Evolutionary conservation across 2,113 vertebrate species (phyloP).

Genomic region (Lampris incognitus): DNA sequence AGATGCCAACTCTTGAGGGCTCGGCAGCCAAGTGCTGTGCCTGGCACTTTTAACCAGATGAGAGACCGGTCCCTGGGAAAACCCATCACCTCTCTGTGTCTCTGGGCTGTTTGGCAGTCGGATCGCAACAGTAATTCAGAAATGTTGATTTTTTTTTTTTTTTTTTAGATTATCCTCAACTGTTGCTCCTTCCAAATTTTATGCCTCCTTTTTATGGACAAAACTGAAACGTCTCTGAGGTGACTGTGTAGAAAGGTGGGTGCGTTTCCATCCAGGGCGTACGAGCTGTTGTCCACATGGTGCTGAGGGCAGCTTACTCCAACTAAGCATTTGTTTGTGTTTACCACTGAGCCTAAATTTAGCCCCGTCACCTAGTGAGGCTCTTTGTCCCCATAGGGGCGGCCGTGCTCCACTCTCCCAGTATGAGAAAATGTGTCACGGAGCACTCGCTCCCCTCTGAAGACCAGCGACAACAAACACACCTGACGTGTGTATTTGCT

Average conservation of each 20-base stretch:
- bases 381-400: not conserved
- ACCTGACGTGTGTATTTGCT: no score
- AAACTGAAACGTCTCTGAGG: not conserved
- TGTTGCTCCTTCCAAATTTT: not conserved
- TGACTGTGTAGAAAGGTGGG: not conserved
- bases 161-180: not conserved
- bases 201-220: no score
- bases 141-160: not conserved
- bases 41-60: conserved; percentile 22
- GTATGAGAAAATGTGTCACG: no score
- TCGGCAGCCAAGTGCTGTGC: conserved; percentile 30
- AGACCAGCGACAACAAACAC: no score
- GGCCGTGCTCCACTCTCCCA: not conserved
- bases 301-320: not conserved
- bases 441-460: no score
- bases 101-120: conserved; percentile 21
- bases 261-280: not conserved
- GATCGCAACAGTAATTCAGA: not conserved
- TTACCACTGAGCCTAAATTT: conserved; percentile 12
- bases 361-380: not conserved
- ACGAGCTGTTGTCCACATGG: not conserved
- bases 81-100: conserved; percentile 12
- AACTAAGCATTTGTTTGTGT: conserved; percentile 5
- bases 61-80: not conserved
- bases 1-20: conserved; percentile 51